Conservation (phyloP, 2,113 vertebrate genomes). For the Ginglymostoma cirratum region DNA sequence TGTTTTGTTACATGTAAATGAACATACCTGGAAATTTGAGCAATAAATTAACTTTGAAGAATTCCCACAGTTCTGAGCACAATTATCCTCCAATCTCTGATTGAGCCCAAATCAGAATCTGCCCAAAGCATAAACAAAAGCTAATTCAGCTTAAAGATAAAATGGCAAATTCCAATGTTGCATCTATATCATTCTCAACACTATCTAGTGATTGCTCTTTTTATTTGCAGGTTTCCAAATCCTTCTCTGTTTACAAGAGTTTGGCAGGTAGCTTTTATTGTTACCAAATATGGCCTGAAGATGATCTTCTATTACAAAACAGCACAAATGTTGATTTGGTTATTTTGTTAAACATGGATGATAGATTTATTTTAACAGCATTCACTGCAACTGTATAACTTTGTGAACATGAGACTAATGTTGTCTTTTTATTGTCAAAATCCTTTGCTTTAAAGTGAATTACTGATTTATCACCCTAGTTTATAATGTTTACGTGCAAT, state of each 20-base stretch:
- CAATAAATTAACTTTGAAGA: not conserved
- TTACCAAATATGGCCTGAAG: not conserved
- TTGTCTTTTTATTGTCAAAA: not conserved
- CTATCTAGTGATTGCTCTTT: not conserved
- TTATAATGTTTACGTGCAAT: not conserved
- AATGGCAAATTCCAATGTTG: not conserved
- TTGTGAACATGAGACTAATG: not conserved
- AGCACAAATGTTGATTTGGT: constrained; percentile 7
- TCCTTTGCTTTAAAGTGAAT: not conserved
- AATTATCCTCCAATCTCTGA: not conserved
- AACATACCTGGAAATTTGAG: not conserved
- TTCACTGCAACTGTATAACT: not conserved
- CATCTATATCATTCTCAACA: not conserved
- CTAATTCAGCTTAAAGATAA: not conserved
- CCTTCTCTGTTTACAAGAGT: not conserved
- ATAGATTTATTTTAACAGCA: not conserved
- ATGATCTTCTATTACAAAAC: not conserved
- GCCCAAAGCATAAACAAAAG: too few species aligned
- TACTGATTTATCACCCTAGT: not conserved
- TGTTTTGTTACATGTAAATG: not conserved
- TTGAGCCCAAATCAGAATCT: not conserved
- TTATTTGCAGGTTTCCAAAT: not conserved
- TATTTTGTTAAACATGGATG: not conserved
- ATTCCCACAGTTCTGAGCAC: not conserved
- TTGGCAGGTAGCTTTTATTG: not conserved